Percentiles rank a stretch among this genome's conserved stretches.
phyloP scores from a whole-genome alignment of 2,888 invertebrate genomes.

The Athalia cordata region DNA sequence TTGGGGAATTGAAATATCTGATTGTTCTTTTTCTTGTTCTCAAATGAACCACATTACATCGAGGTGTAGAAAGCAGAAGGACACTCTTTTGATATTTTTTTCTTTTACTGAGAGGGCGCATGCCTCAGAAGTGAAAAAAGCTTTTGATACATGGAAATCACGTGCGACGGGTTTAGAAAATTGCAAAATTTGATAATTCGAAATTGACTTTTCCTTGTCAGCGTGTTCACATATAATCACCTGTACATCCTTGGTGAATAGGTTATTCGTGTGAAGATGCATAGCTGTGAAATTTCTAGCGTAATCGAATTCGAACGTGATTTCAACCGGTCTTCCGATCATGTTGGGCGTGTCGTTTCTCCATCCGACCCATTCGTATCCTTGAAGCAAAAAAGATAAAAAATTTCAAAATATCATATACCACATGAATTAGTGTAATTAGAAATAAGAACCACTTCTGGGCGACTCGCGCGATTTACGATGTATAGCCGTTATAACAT shows the following conservation, averaged over 20 bases:
- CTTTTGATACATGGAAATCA: too few species aligned
- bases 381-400: slow-evolving; percentile 71
- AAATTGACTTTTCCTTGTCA: not conserved
- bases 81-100: too few species aligned
- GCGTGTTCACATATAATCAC: slow-evolving; percentile 68
- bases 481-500: too few species aligned
- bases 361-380: slow-evolving; percentile 92
- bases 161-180: too few species aligned
- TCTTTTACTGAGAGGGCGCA: too few species aligned
- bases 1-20: not conserved
- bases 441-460: too few species aligned
- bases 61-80: too few species aligned
- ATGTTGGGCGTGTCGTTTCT: slow-evolving; percentile 80
- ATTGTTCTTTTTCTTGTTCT: too few species aligned
- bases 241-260: slow-evolving; percentile 85
- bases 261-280: slow-evolving; percentile 85
- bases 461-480: too few species aligned
- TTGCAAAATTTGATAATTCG: too few species aligned
- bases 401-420: not conserved
- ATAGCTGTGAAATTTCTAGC: slow-evolving; percentile 86
- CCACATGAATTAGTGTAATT: not conserved
- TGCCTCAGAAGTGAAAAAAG: too few species aligned
- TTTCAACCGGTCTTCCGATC: slow-evolving; percentile 81
- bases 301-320: slow-evolving; percentile 86
- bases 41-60: too few species aligned